A percentile compares a stretch with the other conserved stretches of the same genome.
These are phyloP conservation scores for Fulica atra DNA, from an alignment of 2,113 vertebrate species.

Conservation along the genomic window DNA sequence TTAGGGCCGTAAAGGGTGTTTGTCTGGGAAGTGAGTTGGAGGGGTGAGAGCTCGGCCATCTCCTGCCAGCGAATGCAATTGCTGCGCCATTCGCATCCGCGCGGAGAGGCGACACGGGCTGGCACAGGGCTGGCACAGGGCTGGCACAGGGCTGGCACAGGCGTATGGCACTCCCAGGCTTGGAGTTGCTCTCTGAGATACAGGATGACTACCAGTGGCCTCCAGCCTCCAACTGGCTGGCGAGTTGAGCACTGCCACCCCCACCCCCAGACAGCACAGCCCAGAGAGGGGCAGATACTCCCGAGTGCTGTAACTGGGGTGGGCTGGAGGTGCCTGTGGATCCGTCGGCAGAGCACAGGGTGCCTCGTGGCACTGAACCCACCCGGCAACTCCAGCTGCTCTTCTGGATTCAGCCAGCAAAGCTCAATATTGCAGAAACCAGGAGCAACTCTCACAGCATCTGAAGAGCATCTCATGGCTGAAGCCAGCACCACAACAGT, in stretches of 20 bases:
- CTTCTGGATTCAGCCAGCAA: not conserved
- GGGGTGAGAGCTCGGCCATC: not conserved
- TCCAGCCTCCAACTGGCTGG: not conserved
- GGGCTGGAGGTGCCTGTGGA: not conserved
- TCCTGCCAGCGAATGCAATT: not conserved
- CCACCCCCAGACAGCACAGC: not conserved
- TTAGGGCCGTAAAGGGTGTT: no score
- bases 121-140: not conserved
- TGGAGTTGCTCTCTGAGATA: not conserved
- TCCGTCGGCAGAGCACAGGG: not conserved
- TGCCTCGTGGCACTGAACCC: not conserved
- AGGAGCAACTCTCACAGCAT: not conserved
- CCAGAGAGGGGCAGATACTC: not conserved
- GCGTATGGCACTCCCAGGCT: not conserved
- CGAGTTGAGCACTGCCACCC: not conserved
- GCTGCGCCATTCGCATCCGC: rapidly evolving
- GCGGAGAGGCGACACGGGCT: not conserved
- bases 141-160: no score
- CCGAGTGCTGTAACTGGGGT: not conserved
- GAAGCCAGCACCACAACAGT: not conserved
- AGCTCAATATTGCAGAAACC: not conserved
- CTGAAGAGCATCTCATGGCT: not conserved
- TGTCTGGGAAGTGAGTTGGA: not conserved
- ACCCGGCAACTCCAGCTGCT: rapidly evolving
- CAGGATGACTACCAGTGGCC: not conserved